A percentile compares a stretch with the other conserved stretches of the same genome.
Conservation (phyloP, 2,797 vertebrate genomes). For the Amniataba percoides region DNA sequence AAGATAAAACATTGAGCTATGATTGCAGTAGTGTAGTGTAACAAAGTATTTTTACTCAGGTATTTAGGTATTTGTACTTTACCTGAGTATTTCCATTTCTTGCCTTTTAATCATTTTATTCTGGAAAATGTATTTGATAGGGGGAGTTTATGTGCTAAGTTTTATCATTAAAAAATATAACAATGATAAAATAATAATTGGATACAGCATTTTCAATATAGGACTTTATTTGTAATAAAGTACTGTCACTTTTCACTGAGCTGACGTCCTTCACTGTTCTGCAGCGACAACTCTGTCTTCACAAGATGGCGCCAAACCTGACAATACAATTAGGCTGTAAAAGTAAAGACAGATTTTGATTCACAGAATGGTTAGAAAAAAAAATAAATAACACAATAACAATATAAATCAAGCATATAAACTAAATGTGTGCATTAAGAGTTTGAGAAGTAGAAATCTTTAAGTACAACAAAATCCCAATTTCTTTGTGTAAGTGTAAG, state of each 20-base stretch:
- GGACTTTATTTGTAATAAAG: background rate
- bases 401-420: background rate
- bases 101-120: background rate
- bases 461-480: background rate
- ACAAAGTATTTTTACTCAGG: background rate
- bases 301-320: constrained; percentile 6
- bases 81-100: background rate
- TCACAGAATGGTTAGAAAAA: background rate
- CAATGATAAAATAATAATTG: background rate
- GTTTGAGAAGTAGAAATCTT: background rate
- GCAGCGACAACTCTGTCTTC: background rate
- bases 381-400: no score
- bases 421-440: no score
- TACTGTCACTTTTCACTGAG: background rate
- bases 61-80: background rate
- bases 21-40: background rate
- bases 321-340: background rate
- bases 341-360: background rate
- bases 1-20: background rate
- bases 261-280: background rate
- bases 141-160: background rate
- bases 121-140: background rate
- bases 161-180: background rate
- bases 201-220: background rate
- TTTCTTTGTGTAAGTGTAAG: background rate